These are phyloP conservation scores for Hemaris fuciformis DNA, from an alignment of 2,888 invertebrate genomes.

Conservation along the genomic window DNA sequence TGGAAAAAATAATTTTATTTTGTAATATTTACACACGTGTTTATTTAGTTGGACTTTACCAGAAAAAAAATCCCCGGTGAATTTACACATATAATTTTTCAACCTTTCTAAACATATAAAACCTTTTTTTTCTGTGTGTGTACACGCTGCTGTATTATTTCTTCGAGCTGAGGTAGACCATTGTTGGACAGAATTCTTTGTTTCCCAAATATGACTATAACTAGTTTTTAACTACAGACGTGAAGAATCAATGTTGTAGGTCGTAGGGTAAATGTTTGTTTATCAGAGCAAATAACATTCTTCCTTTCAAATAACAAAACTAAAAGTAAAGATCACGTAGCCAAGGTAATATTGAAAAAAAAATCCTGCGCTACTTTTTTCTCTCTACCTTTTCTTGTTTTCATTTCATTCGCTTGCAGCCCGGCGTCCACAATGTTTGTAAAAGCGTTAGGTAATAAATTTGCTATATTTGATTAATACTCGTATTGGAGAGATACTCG, in stretches of 20 bases:
- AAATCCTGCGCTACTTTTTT: too few relatives aligned
- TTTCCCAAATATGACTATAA: neutral
- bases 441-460: too few relatives aligned
- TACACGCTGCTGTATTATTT: slow-evolving; percentile 29
- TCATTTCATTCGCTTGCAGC: too few relatives aligned
- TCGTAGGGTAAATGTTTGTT: neutral
- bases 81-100: slow-evolving; percentile 40
- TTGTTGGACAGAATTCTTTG: neutral
- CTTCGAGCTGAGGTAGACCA: neutral
- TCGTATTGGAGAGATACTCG: too few relatives aligned
- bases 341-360: neutral
- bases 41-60: slow-evolving; percentile 62
- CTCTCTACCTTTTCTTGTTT: too few relatives aligned
- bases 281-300: neutral
- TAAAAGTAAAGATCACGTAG: neutral
- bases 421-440: too few relatives aligned
- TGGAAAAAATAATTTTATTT: slow-evolving; percentile 39
- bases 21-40: slow-evolving; percentile 50
- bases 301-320: neutral
- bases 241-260: neutral
- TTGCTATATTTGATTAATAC: too few relatives aligned
- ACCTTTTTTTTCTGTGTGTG: slow-evolving; percentile 32
- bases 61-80: slow-evolving; percentile 49
- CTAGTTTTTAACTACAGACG: neutral
- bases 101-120: slow-evolving; percentile 39